phyloP scores from a whole-genome alignment of 2,797 vertebrate species.

The Sebastiscus tertius region DNA sequence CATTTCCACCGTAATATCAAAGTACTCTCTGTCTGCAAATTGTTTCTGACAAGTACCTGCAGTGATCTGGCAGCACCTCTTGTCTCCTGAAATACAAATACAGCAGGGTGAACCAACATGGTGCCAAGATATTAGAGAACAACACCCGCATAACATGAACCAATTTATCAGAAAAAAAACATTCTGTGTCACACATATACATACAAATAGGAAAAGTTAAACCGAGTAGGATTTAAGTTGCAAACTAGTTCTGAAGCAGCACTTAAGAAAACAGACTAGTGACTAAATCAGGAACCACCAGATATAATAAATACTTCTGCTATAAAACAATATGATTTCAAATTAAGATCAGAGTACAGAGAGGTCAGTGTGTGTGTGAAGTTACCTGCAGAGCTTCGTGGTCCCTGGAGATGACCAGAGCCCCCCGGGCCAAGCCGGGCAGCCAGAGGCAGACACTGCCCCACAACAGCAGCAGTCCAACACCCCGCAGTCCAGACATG shows the following conservation, averaged over 20 bases:
- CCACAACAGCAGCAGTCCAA: conserved; percentile 69
- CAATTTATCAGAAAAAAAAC: neutral
- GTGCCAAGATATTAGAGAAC: neutral
- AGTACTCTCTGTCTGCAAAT: neutral
- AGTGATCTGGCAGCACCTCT: conserved; percentile 33
- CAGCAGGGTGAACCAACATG: neutral
- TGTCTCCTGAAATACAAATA: conserved; percentile 54
- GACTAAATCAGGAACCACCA: neutral
- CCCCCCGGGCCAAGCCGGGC: conserved; percentile 33
- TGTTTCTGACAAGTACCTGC: conserved; percentile 52
- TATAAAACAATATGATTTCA: neutral
- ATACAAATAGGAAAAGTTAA: neutral
- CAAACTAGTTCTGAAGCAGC: neutral
- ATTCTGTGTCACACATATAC: neutral
- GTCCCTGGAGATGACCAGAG: conserved; percentile 53
- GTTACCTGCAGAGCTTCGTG: conserved; percentile 53
- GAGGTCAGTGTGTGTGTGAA: neutral
- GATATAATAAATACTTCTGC: accelerated
- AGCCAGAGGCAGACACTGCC: conserved; percentile 58
- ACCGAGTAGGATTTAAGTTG: neutral
- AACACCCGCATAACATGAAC: neutral
- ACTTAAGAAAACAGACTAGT: neutral
- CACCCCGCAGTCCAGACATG: conserved; percentile 75
- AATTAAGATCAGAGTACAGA: neutral
- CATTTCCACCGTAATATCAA: neutral